Evolutionary conservation across 2,113 vertebrate species (phyloP).

Genomic region (Archocentrus centrarchus): DNA sequence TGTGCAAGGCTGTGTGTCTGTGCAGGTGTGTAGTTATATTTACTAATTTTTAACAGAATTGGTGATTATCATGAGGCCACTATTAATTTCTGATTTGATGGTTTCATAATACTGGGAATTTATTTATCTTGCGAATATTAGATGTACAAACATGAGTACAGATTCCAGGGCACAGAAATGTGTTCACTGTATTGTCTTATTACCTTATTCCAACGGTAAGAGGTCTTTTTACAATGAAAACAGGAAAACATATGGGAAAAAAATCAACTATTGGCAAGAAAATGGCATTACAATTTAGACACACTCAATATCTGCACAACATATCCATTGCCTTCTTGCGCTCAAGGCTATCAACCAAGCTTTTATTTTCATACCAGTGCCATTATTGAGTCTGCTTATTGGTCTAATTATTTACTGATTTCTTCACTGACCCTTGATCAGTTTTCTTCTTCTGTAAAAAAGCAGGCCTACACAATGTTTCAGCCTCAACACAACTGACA

Average conservation of each 20-base stretch:
- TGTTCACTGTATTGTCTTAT: not conserved
- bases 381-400: not conserved
- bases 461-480: not conserved
- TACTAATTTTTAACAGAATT: not conserved
- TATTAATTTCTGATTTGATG: conserved; percentile 10
- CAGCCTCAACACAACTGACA: not conserved
- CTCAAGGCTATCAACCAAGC: not conserved
- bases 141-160: not conserved
- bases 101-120: conserved; percentile 13
- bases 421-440: not conserved
- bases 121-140: not conserved
- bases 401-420: not conserved
- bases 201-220: not conserved
- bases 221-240: conserved; percentile 32
- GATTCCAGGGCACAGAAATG: not conserved
- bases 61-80: not conserved
- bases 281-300: not conserved
- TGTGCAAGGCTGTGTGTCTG: conserved; percentile 7
- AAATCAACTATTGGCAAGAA: conserved; percentile 3
- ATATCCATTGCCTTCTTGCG: not conserved
- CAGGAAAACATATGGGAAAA: not conserved
- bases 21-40: conserved; percentile 17
- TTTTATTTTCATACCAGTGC: not conserved
- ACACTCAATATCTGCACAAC: not conserved
- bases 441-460: not conserved